Evolutionary conservation across 2,113 vertebrate genomes (phyloP), one percentile per base, ranked within the genome.

Genomic region (Microtus oregoni): DNA sequence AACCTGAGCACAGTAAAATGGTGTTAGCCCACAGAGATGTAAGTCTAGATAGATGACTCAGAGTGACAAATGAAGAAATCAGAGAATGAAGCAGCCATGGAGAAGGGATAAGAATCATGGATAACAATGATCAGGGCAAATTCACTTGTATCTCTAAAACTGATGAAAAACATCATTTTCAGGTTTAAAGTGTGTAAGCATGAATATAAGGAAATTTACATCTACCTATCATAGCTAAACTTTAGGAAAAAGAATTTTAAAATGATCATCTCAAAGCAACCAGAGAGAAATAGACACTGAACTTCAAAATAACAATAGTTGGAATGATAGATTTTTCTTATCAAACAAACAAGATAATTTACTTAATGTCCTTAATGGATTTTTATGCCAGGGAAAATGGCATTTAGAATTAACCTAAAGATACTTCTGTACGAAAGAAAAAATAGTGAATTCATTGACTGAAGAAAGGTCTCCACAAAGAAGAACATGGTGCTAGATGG

Each of bases 351-450:
- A 41, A 44, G 63, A 26, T 61, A 52, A 58, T 82, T 17, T 82
- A 2, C 58, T 58, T 68, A 61, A 9, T 65, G 19, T 3, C 11
- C 44, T 28, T 86, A 38, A 22, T 76, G 68, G 32, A 85, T 79
- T 89, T 91, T 26, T 72, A 55, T 82, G 58, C 15, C 38, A 86
- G 3, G 86, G 58, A 94, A 96, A 96, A 76, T 61, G 30, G 14
- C 26, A 65, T 44, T 86, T 28, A 67, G 20, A 85, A 91, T 75
- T 78, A 92, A 90, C 14, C 10, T 82, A 85, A 93, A 63, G 0
- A 77, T 82, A 88, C 32, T 24, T 24, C 77, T 22, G 72, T 58
- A 4, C 35, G 5, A 81, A 75, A 65, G 30, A 65, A 72, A 67
- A 88, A 65, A 44, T 28, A 63, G 32, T 63, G 6, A 78, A 55